Conservation (phyloP, 1,140 invertebrate genomes). For the Frieseomelitta varia region DNA sequence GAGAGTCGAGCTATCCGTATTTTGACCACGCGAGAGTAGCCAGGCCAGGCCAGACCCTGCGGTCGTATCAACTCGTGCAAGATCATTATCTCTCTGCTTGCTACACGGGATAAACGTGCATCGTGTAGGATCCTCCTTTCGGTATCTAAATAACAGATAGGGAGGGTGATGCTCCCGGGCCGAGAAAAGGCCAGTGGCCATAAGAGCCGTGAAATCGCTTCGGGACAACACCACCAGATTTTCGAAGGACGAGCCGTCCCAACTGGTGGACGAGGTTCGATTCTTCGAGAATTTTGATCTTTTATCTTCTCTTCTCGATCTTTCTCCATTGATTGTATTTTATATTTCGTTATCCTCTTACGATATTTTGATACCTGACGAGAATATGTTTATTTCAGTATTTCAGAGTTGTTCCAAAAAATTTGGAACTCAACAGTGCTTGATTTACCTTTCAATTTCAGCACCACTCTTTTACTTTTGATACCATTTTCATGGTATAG, state of each 20-base stretch:
- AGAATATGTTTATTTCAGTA: background rate
- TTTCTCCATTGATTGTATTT: background rate
- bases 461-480: too few relatives aligned
- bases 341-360: background rate
- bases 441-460: too few relatives aligned
- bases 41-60: background rate
- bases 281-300: background rate
- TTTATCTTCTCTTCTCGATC: background rate
- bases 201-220: slow-evolving; percentile 2
- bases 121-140: slow-evolving; percentile 13
- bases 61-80: slow-evolving; percentile 25
- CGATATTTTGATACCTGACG: background rate
- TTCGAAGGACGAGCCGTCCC: background rate
- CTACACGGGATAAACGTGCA: slow-evolving; percentile 7
- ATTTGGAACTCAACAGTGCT: too few relatives aligned
- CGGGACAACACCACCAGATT: background rate
- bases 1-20: background rate
- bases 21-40: background rate
- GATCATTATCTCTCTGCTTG: slow-evolving; percentile 32
- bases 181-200: slow-evolving; percentile 17
- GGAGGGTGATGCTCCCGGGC: slow-evolving; percentile 24
- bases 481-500: too few relatives aligned
- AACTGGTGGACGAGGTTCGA: too few relatives aligned
- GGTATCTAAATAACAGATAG: slow-evolving; percentile 54
- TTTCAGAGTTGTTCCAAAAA: background rate